Evolutionary conservation across 1,140 invertebrate species (phyloP), one percentile per base, ranked within the genome.

Genomic region (Drosophila bocqueti): DNA sequence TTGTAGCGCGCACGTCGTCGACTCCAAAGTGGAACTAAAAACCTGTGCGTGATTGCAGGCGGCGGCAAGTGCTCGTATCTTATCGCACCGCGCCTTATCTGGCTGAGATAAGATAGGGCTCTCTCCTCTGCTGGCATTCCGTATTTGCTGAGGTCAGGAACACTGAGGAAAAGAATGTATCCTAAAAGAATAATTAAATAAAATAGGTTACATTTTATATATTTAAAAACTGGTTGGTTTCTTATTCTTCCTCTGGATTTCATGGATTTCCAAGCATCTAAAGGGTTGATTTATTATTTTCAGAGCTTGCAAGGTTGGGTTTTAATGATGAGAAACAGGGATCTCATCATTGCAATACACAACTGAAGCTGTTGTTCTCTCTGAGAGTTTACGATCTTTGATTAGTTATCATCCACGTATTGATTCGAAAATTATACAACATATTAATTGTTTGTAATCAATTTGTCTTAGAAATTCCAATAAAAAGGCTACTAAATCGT

Each of bases 11-110:
- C 65, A 76, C 83, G 79, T 83, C 66, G 49, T 67, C 63, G 67
- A 85, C 67, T 89, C 60, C 54, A 80, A 85, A 91, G 60, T 85
- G 65, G 47, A 89, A 89, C 85, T 89, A 73, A 81, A 89, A 84
- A 59, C 59, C 62, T 57, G 65, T 62, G 65, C 54, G 45, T 62
- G 72, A 76, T 79, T 91, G 81, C 73, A 79, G 54, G 52, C 57
- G 65, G 55, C 72, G 50, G 52, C 81, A 82, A 65, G 79, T 90
- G 81, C 46, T 34, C 8, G 46, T 82, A 77, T 82, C 85, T 85
- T 90, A 90, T 90, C 76, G 57, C 46, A 21, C 16, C 3, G 10
- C 13, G 15, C n/a, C 58, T 47, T 82, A 82, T 72, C 66, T 26
- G 26, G 54, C 18, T 18, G 16, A 29, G 31, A 60, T 67, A 52